phyloP scores from a whole-genome alignment of 1,140 invertebrate species.

The Drosophila subobscura region DNA sequence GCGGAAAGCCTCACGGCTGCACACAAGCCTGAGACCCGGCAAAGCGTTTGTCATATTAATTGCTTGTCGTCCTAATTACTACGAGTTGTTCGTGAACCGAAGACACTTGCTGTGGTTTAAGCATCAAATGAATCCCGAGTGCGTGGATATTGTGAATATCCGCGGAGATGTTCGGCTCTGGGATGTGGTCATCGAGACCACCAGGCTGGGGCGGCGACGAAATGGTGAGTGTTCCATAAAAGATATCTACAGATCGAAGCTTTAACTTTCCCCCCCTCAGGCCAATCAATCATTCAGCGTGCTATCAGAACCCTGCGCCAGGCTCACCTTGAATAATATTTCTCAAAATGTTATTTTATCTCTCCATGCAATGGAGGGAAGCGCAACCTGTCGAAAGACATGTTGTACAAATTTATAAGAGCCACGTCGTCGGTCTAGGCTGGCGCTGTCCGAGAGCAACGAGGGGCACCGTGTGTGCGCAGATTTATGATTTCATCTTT shows the following conservation, averaged over 20 bases:
- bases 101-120: constrained; percentile 77
- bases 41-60: constrained; percentile 80
- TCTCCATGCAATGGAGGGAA: constrained; percentile 2
- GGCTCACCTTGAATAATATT: background rate
- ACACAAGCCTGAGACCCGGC: constrained; percentile 81
- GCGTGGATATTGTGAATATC: constrained; percentile 83
- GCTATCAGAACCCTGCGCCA: constrained; percentile 3
- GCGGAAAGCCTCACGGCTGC: constrained; percentile 76
- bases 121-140: constrained; percentile 59
- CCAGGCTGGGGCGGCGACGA: background rate
- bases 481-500: constrained; percentile 55
- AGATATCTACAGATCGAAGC: too few relatives aligned
- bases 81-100: constrained; percentile 83
- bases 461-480: background rate
- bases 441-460: too few relatives aligned
- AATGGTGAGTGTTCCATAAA: too few relatives aligned
- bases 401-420: constrained; percentile 51
- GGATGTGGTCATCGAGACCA: constrained; percentile 48
- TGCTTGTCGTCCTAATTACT: constrained; percentile 58
- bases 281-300: constrained; percentile 3
- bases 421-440: background rate
- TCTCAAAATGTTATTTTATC: background rate
- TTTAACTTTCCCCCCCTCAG: too few relatives aligned
- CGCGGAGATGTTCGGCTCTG: constrained; percentile 81
- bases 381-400: constrained; percentile 49